Evolutionary conservation across 1,140 invertebrate genomes (phyloP).

Genomic region (Sipha flava): DNA sequence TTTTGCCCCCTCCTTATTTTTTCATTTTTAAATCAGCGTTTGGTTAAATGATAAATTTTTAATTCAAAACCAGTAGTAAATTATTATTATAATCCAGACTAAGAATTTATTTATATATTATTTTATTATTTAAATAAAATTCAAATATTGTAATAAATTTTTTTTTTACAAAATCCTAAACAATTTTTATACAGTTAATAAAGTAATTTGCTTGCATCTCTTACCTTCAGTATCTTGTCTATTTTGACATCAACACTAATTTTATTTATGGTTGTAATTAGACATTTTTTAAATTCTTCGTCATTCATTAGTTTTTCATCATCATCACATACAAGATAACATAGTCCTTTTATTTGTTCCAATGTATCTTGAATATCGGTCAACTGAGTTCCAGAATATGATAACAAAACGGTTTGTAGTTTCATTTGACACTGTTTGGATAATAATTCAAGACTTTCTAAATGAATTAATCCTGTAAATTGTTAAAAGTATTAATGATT

Average conservation of each 20-base stretch:
- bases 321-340: constrained; percentile 61
- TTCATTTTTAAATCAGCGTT: too few relatives aligned
- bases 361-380: constrained; percentile 65
- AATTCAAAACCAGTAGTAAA: too few relatives aligned
- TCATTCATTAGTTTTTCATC: constrained; percentile 48
- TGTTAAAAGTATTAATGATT: too few relatives aligned
- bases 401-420: constrained; percentile 55
- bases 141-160: too few relatives aligned
- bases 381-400: constrained; percentile 49
- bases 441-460: constrained; percentile 82
- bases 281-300: constrained; percentile 50
- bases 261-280: constrained; percentile 51
- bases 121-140: too few relatives aligned
- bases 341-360: constrained; percentile 68
- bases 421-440: constrained; percentile 73
- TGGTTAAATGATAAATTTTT: too few relatives aligned
- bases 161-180: too few relatives aligned
- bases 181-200: too few relatives aligned
- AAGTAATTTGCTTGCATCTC: too few relatives aligned
- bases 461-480: constrained; percentile 65
- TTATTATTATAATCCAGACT: too few relatives aligned
- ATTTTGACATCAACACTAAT: constrained; percentile 44
- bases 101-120: too few relatives aligned
- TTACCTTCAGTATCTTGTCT: constrained; percentile 49
- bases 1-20: too few relatives aligned